Evolutionary conservation across 2,797 vertebrate genomes (phyloP).

Genomic region (Acanthurus leucopareius): DNA sequence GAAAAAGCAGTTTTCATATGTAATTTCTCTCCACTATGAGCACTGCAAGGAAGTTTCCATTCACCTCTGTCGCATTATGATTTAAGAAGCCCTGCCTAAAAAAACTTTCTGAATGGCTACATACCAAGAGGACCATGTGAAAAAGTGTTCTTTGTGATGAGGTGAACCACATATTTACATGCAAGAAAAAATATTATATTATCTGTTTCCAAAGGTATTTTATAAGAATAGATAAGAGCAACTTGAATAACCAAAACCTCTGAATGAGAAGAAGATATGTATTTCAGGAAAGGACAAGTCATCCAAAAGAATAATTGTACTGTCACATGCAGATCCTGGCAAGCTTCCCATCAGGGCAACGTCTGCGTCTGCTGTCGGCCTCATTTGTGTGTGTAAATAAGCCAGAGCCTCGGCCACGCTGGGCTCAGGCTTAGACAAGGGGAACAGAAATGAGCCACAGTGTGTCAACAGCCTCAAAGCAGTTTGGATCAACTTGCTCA

Average conservation of each 20-base stretch:
- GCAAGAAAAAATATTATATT: background rate
- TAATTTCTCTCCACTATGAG: background rate
- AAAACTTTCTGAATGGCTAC: background rate
- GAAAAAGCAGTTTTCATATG: constrained; percentile 14
- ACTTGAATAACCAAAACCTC: background rate
- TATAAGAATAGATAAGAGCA: no score
- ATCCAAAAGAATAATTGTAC: constrained; percentile 19
- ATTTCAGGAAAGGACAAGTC: constrained; percentile 7
- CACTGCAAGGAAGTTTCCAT: background rate
- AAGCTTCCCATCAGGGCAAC: constrained; percentile 48
- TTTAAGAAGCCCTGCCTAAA: background rate
- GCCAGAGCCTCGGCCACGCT: constrained; percentile 61
- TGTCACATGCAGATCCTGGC: constrained; percentile 46
- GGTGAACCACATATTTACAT: background rate
- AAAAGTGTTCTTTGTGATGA: background rate
- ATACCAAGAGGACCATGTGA: background rate
- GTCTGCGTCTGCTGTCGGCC: constrained; percentile 55
- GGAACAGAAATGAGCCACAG: constrained; percentile 80
- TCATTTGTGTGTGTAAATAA: constrained; percentile 87
- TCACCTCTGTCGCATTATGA: background rate
- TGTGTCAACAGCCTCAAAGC: constrained; percentile 71
- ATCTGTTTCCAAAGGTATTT: no score
- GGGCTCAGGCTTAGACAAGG: constrained; percentile 55
- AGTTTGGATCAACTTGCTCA: constrained; percentile 60
- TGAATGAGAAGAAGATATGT: constrained; percentile 1